These are phyloP conservation scores for Taenaris catops DNA, from an alignment of 2,888 invertebrate genomes.

Conservation along the genomic window DNA sequence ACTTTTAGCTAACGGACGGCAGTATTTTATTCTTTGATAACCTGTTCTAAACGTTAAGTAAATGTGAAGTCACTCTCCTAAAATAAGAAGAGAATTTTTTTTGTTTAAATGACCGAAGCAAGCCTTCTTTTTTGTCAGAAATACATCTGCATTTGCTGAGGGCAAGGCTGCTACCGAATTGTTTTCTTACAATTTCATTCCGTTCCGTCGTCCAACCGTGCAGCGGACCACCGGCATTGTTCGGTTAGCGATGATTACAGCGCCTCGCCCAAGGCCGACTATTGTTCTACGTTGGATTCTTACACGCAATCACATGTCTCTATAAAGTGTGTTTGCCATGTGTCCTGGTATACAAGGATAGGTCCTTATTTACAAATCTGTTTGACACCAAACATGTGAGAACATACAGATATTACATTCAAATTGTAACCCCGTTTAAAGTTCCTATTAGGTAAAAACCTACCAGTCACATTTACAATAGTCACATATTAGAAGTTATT, in stretches of 20 bases:
- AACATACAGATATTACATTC: no score
- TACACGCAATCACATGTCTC: constrained; percentile 43
- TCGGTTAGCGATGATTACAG: constrained; percentile 56
- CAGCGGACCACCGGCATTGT: constrained; percentile 36
- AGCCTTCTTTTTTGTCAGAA: background rate
- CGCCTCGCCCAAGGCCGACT: constrained; percentile 62
- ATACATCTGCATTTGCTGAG: constrained; percentile 13
- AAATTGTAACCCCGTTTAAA: no score
- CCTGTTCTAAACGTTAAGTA: no score
- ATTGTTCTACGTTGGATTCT: constrained; percentile 69
- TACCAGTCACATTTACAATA: no score
- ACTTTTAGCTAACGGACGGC: no score
- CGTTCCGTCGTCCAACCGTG: constrained; percentile 24
- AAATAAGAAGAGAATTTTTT: no score
- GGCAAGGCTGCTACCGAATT: constrained; percentile 25
- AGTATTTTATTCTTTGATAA: no score
- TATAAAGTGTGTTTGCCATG: constrained; percentile 5
- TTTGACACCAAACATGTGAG: no score
- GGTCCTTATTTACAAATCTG: background rate
- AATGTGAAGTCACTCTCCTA: no score
- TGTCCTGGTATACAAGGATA: background rate
- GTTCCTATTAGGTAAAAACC: no score
- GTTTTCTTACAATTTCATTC: constrained; percentile 28
- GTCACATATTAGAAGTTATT: no score
- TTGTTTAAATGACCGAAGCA: no score